Base-by-base conservation (phyloP, 2,888 invertebrate species). In the Synanthedon andrenaeformis region DNA sequence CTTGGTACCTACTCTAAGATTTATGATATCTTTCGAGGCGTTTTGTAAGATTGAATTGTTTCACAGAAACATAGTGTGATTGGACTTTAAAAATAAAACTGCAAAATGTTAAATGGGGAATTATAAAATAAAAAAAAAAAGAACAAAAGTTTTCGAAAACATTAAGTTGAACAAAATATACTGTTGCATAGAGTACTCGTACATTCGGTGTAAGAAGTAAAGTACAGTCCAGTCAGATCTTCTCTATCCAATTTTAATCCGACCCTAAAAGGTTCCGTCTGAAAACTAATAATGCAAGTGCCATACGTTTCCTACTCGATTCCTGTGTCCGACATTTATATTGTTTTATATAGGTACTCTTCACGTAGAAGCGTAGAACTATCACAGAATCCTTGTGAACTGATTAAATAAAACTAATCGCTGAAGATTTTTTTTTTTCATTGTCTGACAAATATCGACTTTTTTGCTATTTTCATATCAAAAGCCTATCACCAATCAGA, bases 231-330 rank as follows among this genome's bases (percentile, higher is more conserved):
- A 57, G 45, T 14, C 45, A 45, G 59, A 60, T 58, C 59, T 54
- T 50, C 54, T 58, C 55, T 49, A 62, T 63, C 60, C 62, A 62
- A 64, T 69, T 65, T 64, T 62, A 67, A 67, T 66, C 59, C 58
- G 57, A 59, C 59, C 55, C 49, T 54, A 54, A 52, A 53, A 52
- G 57, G 58, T 35, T 55, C 50, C 42, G 42, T 51, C 53, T 61
- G 55, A 53, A 57, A 55, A 57, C 55, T 56, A 53, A 62, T 58
- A 63, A 57, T 54, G 54, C 51, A 58, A 61, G 62, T 58, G 57
- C 52, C 17, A 53, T 59, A 56, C 56, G 55, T 41, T 51, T 48
- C 51, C 49, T 52, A 49, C 52, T 45, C 13, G n/a, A 11, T 14
- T 45, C n/a, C 45, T 13, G 8, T 14, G 45, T 45, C n/a, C n/a